Evolutionary conservation across 1,140 invertebrate genomes (phyloP).

Genomic region (Lepidurus arcticus): DNA sequence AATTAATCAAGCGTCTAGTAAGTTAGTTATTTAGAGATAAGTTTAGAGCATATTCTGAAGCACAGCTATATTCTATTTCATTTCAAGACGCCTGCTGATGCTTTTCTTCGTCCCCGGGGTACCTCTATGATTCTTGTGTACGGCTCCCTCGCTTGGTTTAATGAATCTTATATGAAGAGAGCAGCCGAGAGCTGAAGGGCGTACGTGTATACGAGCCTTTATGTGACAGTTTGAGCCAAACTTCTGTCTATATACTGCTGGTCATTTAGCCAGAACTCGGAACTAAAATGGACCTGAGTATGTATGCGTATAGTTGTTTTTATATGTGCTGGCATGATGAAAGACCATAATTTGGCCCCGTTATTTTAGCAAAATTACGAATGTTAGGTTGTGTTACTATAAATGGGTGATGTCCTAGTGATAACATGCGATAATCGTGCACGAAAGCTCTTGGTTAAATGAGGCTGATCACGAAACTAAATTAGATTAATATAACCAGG

Average conservation of each 20-base stretch:
- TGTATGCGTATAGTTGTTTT: too few relatives aligned
- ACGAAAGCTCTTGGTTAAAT: too few relatives aligned
- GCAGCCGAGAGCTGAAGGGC: neutral
- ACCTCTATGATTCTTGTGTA: conserved; percentile 14
- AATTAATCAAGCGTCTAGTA: neutral
- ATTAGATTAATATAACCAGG: too few relatives aligned
- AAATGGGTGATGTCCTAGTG: too few relatives aligned
- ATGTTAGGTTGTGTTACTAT: too few relatives aligned
- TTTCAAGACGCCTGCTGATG: neutral
- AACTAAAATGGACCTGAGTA: neutral
- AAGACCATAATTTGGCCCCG: too few relatives aligned
- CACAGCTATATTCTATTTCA: neutral
- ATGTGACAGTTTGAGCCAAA: conserved; percentile 1
- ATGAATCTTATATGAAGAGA: conserved; percentile 6
- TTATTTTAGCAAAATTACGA: too few relatives aligned
- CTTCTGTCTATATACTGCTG: neutral
- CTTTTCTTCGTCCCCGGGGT: neutral
- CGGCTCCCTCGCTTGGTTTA: neutral
- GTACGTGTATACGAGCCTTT: neutral
- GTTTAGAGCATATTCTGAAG: neutral
- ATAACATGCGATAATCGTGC: too few relatives aligned
- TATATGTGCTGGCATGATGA: too few relatives aligned
- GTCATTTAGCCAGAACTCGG: neutral
- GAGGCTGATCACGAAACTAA: too few relatives aligned
- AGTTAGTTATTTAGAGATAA: neutral